Conservation (phyloP, 2,888 invertebrate genomes). For the Acanthopleura granulata region DNA sequence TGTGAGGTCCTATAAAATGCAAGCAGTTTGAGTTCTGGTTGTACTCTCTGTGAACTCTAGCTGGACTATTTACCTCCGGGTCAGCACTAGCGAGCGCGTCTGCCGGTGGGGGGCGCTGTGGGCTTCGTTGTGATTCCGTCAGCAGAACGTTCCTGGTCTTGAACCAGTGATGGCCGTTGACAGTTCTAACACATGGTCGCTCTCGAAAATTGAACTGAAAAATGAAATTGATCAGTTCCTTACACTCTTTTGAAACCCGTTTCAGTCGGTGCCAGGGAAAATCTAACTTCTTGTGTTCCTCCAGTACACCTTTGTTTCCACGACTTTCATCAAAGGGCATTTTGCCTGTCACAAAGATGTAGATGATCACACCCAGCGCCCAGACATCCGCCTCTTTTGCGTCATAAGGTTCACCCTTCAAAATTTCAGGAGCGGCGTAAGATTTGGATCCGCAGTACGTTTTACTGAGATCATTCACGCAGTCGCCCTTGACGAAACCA, state of each 20-base stretch:
- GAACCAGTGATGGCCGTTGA: slow-evolving; percentile 49
- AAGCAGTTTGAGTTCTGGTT: background rate
- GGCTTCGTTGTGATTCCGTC: background rate
- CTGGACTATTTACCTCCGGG: background rate
- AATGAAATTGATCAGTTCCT: slow-evolving; percentile 50
- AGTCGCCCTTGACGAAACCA: slow-evolving; percentile 68
- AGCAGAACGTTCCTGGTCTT: slow-evolving; percentile 20
- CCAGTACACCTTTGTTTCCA: slow-evolving; percentile 62
- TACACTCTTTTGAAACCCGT: slow-evolving; percentile 48
- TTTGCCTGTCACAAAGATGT: slow-evolving; percentile 70
- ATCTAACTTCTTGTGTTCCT: slow-evolving; percentile 60
- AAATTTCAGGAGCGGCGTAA: slow-evolving; percentile 71
- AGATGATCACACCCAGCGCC: slow-evolving; percentile 71
- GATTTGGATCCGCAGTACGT: slow-evolving; percentile 73
- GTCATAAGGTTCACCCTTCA: slow-evolving; percentile 71
- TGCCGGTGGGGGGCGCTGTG: background rate
- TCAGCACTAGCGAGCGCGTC: background rate
- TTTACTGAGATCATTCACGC: slow-evolving; percentile 63
- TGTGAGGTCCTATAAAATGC: background rate
- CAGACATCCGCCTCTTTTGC: slow-evolving; percentile 71
- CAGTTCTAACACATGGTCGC: slow-evolving; percentile 54
- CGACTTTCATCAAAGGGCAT: slow-evolving; percentile 72
- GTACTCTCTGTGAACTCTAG: background rate
- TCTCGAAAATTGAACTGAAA: slow-evolving; percentile 55
- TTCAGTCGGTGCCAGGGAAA: slow-evolving; percentile 63